These are phyloP conservation scores for Ameiurus melas DNA, from an alignment of 2,113 vertebrate species.

Conservation along the genomic window DNA sequence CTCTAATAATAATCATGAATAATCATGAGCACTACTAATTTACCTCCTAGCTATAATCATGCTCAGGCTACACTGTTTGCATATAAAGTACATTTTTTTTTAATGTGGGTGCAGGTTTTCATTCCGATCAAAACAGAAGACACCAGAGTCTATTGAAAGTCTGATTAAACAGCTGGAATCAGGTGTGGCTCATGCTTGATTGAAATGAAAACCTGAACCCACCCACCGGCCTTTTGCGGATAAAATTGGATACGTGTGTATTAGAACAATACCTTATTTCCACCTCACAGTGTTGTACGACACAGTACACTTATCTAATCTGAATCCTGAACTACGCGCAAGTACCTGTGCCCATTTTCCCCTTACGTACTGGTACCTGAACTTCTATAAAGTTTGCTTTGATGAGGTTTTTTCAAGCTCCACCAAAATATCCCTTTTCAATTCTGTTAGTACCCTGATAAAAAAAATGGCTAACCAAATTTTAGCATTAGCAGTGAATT, in stretches of 20 bases:
- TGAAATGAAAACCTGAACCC: too few species aligned
- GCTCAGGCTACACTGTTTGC: neutral
- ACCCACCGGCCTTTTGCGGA: too few species aligned
- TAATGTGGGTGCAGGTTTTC: too few species aligned
- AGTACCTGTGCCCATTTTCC: neutral
- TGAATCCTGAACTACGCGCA: neutral
- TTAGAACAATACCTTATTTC: neutral
- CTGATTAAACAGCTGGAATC: too few species aligned
- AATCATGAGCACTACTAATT: neutral
- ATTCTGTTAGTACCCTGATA: too few species aligned
- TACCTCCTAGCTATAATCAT: neutral
- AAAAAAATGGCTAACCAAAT: neutral
- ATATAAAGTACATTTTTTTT: neutral
- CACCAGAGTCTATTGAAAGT: too few species aligned
- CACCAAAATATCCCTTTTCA: neutral
- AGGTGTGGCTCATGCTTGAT: too few species aligned
- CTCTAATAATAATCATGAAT: neutral
- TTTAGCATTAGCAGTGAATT: neutral
- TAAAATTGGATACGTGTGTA: neutral
- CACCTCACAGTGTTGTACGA: neutral
- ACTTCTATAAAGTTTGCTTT: neutral
- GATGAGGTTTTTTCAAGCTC: neutral
- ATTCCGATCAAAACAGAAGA: too few species aligned
- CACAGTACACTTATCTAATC: neutral
- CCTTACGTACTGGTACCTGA: neutral